Base-by-base conservation (phyloP, 2,797 vertebrate species). In the Notolepis coatsorum region DNA sequence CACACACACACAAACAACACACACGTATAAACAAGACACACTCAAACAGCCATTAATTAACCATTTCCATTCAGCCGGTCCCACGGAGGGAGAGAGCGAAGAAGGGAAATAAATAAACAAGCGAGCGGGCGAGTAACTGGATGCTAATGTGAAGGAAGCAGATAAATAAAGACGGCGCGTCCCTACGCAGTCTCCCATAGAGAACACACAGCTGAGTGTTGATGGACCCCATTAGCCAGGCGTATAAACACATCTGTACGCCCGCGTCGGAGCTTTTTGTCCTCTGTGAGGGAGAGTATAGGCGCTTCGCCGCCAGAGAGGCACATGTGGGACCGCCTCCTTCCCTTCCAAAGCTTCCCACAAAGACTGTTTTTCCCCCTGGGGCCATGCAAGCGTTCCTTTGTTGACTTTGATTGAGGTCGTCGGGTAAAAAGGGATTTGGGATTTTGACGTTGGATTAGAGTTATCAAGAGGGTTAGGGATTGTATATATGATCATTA, bases 401-500 rank as follows among this genome's bases (percentile, higher is more conserved):
- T 84, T 92, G 82, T 89, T 85, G 90, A 80, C 71, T 81, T 71
- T 78, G 79, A 88, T 82, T 80, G 81, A 82, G 84, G 82, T 78
- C 51, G 82, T 81, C 80, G 75, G 81, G 71, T 54, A 75, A 77
- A 51, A 75, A 64, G 72, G 73, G 77, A 80, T 77, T 84, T 73
- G 76, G 66, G 81, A 81, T 71, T n/a, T 85, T 79, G 45, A n/a
- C n/a, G n/a, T n/a, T n/a, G n/a, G n/a, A n/a, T n/a, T n/a, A n/a
- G n/a, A n/a, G n/a, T n/a, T n/a, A n/a, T n/a, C n/a, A n/a, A n/a
- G n/a, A n/a, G n/a, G n/a, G n/a, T n/a, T n/a, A n/a, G n/a, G n/a
- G n/a, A n/a, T n/a, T n/a, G n/a, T n/a, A n/a, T n/a, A n/a, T n/a
- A n/a, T n/a, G n/a, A n/a, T n/a, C n/a, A n/a, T n/a, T n/a, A n/a